Evolutionary conservation across 2,888 invertebrate genomes (phyloP).

Genomic region (Lucinisca nassula): DNA sequence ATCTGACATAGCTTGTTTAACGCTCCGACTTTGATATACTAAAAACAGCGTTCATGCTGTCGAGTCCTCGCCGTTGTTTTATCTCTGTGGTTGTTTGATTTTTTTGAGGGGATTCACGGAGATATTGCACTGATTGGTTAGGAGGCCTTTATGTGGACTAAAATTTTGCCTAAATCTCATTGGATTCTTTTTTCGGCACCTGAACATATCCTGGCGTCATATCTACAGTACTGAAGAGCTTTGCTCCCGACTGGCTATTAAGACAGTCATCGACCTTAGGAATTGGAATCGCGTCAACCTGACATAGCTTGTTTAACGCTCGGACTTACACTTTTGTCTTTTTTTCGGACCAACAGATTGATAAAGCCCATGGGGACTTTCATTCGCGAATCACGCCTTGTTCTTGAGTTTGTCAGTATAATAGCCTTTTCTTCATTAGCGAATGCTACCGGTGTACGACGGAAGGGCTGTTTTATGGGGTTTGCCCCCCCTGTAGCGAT

Average conservation of each 20-base stretch:
- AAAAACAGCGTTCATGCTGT: no score
- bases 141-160: no score
- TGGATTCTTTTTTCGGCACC: constrained; percentile 42
- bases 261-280: constrained; percentile 60
- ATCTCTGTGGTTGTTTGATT: no score
- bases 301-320: constrained; percentile 36
- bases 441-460: constrained; percentile 24
- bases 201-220: constrained; percentile 57
- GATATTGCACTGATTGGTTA: no score
- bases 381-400: constrained; percentile 33
- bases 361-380: background rate
- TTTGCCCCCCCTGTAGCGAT: constrained; percentile 24
- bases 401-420: constrained; percentile 12
- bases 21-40: no score
- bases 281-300: constrained; percentile 49
- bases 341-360: constrained; percentile 42
- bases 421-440: constrained; percentile 28
- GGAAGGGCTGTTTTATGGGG: constrained; percentile 30
- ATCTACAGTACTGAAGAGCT: constrained; percentile 48
- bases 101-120: no score
- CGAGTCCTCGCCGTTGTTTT: no score
- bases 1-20: constrained; percentile 3
- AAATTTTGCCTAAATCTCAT: constrained; percentile 15
- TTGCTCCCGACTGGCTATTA: constrained; percentile 46
- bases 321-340: constrained; percentile 46